phyloP scores from a whole-genome alignment of 2,797 vertebrate species.

The Sandelia bainsii region DNA sequence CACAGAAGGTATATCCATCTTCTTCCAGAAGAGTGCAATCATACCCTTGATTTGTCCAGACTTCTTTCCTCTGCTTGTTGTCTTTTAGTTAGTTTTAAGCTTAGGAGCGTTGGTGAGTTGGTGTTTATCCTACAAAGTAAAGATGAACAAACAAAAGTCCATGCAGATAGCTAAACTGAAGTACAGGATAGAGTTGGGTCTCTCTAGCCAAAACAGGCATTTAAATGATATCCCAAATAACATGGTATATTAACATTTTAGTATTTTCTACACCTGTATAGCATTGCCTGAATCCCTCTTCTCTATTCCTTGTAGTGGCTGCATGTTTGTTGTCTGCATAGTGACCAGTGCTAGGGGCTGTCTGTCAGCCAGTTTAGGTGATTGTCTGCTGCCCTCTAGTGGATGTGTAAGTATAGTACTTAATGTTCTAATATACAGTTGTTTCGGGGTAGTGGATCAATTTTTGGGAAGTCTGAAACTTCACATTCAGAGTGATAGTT shows the following conservation, averaged over 20 bases:
- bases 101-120: background rate
- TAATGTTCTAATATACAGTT: background rate
- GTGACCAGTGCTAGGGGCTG: background rate
- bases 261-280: background rate
- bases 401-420: constrained; percentile 16
- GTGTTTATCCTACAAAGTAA: constrained; percentile 2
- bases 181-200: background rate
- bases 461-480: constrained; percentile 13
- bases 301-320: background rate
- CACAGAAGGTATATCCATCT: too few relatives aligned
- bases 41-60: too few relatives aligned
- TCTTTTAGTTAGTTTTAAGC: background rate
- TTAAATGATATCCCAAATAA: background rate
- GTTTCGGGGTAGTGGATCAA: background rate
- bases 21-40: too few relatives aligned
- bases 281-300: background rate
- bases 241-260: background rate
- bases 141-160: background rate
- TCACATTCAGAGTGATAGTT: constrained; percentile 3
- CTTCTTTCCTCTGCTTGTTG: background rate
- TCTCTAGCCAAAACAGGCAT: background rate
- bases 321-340: constrained; percentile 1
- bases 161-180: background rate
- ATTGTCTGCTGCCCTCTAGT: constrained; percentile 72
- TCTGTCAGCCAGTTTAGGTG: constrained; percentile 9